Evolutionary conservation across 2,113 vertebrate genomes (phyloP).

Genomic region (Oophaga pumilio): DNA sequence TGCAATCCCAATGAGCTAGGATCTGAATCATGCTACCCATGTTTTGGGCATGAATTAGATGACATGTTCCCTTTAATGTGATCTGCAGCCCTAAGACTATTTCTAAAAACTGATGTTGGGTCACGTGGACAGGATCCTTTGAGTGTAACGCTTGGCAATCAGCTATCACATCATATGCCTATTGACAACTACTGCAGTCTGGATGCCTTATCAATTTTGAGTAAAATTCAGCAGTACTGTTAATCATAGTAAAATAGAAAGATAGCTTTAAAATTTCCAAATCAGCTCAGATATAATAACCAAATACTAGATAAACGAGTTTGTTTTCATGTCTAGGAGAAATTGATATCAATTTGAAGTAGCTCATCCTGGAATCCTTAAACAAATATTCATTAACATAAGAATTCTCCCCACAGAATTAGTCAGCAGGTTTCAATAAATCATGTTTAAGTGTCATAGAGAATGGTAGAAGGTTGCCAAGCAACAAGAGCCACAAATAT

Average conservation of each 20-base stretch:
- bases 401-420: not conserved
- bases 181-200: not conserved
- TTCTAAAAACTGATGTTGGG: not conserved
- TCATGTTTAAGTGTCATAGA: not conserved
- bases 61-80: no score
- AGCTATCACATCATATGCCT: not conserved
- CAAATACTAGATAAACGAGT: not conserved
- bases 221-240: not conserved
- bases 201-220: not conserved
- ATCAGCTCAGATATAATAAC: not conserved
- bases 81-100: not conserved
- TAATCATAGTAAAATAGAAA: not conserved
- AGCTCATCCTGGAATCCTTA: not conserved
- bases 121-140: not conserved
- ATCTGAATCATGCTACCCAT: no score
- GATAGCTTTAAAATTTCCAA: not conserved
- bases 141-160: not conserved
- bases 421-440: not conserved
- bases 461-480: slow-evolving; percentile 8
- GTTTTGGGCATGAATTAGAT: no score
- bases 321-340: not conserved
- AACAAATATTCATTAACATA: not conserved
- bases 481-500: not conserved
- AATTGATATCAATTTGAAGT: not conserved
- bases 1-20: no score